Base-by-base conservation (phyloP, 2,888 invertebrate species). In the Eledona agricola region DNA sequence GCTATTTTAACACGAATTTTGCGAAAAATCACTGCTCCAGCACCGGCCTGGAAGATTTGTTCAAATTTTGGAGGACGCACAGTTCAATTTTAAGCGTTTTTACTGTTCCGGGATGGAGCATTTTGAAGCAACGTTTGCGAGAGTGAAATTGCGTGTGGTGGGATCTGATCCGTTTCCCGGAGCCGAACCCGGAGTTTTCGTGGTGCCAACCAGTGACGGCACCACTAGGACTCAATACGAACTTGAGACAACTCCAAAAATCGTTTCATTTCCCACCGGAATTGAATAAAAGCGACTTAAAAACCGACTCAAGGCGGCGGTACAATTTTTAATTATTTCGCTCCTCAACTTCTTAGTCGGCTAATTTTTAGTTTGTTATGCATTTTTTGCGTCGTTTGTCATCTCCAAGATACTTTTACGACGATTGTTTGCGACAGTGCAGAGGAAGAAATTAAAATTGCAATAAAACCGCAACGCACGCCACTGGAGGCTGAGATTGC, bases 181-280 rank as follows among this genome's bases (percentile, higher is more conserved):
- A 40, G 17, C 20, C 34, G 25, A 43, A 26, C 34, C 51, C 42
- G 51, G 43, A 51, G 28, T 42, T 43, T 51, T 22, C 22, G 22
- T 10, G 17, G 31, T 51, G 26, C 51, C 42, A 34, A 20, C 28
- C 51, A 51, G 51, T 28, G 51, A 4, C 51, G 51, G 42, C 51
- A 9, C 26, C 16, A n/a, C n/a, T n/a, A 2, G 4, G 6, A 20
- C n/a, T 19, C 6, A n/a, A 22, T 6, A 20, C 12, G 12, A 40
- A 40, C 28, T 26, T 19, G 13, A 17, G 35, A 7, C 13, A 35
- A 10, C 9, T n/a, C n/a, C n/a, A n/a, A n/a, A n/a, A n/a, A n/a
- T n/a, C n/a, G n/a, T n/a, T n/a, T n/a, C n/a, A n/a, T n/a, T n/a
- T n/a, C n/a, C n/a, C n/a, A n/a, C n/a, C n/a, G n/a, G n/a, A n/a